Evolutionary conservation across 2,113 vertebrate species (phyloP).

Genomic region (Xiphias gladius): DNA sequence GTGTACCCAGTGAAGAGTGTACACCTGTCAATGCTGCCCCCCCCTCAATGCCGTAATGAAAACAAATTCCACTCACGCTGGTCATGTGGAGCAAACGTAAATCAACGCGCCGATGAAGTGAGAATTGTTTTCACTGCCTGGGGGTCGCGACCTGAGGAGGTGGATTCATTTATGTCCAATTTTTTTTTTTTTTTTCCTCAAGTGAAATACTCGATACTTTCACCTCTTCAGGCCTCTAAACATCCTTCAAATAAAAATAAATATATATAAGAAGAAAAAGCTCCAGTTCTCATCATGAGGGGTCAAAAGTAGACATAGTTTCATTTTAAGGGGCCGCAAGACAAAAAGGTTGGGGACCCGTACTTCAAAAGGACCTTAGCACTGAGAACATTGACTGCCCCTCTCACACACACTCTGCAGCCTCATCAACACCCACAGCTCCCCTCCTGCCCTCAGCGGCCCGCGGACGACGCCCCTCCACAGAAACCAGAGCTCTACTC

Average conservation of each 20-base stretch:
- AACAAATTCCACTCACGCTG: too few relatives aligned
- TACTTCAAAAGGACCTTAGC: background rate
- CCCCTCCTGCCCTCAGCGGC: background rate
- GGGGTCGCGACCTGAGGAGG: too few relatives aligned
- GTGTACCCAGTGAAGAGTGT: too few relatives aligned
- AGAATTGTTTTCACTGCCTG: too few relatives aligned
- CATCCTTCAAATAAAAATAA: background rate
- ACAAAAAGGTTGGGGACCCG: background rate
- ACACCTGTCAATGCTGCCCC: too few relatives aligned
- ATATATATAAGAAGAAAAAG: too few relatives aligned
- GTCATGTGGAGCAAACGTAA: too few relatives aligned
- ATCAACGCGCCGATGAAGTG: too few relatives aligned
- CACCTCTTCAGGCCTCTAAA: background rate
- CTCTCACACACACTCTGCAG: background rate
- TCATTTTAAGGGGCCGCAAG: background rate
- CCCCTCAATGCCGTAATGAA: too few relatives aligned
- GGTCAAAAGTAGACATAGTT: background rate
- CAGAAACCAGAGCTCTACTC: slow-evolving; percentile 63
- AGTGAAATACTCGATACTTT: background rate
- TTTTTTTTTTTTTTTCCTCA: too few relatives aligned
- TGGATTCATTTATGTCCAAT: too few relatives aligned
- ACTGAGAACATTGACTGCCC: background rate
- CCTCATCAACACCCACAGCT: slow-evolving; percentile 22
- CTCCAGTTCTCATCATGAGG: background rate
- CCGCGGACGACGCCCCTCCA: too few relatives aligned